Evolutionary conservation across 2,113 vertebrate genomes (phyloP), one percentile per base, ranked within the genome.

Genomic region (Heterotilapia buettikoferi): DNA sequence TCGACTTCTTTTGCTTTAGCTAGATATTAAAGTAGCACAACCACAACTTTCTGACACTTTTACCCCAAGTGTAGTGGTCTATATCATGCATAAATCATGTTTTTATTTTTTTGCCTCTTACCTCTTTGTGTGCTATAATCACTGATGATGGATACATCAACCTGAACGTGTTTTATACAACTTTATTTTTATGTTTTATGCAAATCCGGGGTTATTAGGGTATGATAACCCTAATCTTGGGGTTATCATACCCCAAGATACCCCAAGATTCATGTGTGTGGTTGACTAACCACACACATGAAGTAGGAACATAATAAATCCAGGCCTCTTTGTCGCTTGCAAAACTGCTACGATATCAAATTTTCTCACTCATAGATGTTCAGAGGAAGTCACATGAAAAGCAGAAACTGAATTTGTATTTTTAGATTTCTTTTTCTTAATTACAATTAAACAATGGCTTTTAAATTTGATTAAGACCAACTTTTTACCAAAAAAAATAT

Each of bases 181-280:
- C 9, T 40, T 40, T 40, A 40, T 40, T 40, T 36, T 40, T 40
- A 40, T 40, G 5, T 12, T 40, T 40, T 40, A 40, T 12, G 10
- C 40, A 40, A 40, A 40, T 40, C 10, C 38, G 10, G 16, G 57
- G 0, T 10, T 61, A 0, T 61, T 0, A 33, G 5, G 59, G 1
- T 63, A 61, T 61, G 29, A 33, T 2, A 63, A 33, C 59, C 59
- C n/a, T n/a, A n/a, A n/a, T n/a, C n/a, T n/a, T n/a, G n/a, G n/a
- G n/a, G n/a, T n/a, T n/a, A n/a, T n/a, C n/a, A n/a, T n/a, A n/a
- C n/a, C n/a, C n/a, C n/a, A n/a, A n/a, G n/a, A n/a, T n/a, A n/a
- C n/a, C n/a, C n/a, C n/a, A n/a, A n/a, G n/a, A n/a, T n/a, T n/a
- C n/a, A n/a, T n/a, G n/a, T n/a, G n/a, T n/a, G n/a, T n/a, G n/a